Conservation (phyloP, 2,113 vertebrate genomes). For the Narcine bancroftii region DNA sequence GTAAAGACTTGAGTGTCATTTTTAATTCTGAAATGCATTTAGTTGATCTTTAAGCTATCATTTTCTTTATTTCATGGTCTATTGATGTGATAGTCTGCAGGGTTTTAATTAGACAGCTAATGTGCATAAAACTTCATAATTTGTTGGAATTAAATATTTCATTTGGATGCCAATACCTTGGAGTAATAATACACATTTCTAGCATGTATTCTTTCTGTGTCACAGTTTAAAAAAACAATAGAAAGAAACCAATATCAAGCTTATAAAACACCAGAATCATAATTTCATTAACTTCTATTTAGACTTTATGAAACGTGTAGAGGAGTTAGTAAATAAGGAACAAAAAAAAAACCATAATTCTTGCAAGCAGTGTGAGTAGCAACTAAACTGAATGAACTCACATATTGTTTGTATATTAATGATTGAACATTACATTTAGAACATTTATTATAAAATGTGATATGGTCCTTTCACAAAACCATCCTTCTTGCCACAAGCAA, state of each 20-base stretch:
- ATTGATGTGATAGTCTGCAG: not conserved
- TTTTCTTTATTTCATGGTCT: not conserved
- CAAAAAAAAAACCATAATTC: not conserved
- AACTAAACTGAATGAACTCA: too few relatives aligned
- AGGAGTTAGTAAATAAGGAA: not conserved
- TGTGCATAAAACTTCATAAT: not conserved
- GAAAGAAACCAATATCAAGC: not conserved
- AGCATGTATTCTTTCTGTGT: not conserved
- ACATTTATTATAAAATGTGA: not conserved
- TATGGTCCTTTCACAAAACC: not conserved
- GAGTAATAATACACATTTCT: not conserved
- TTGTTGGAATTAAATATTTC: not conserved
- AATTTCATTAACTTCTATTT: not conserved
- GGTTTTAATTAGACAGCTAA: not conserved
- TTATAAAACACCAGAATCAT: not conserved
- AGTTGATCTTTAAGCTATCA: not conserved
- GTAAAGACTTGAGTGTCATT: not conserved
- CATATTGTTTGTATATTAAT: too few relatives aligned
- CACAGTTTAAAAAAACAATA: not conserved
- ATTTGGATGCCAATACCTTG: not conserved
- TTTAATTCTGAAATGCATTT: not conserved
- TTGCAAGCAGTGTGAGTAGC: not conserved
- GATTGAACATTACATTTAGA: not conserved
- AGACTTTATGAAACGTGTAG: not conserved
- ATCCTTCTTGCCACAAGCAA: not conserved